Evolutionary conservation across 2,113 vertebrate genomes (phyloP), one percentile per base, ranked within the genome.

Genomic region (Bujurquina vittata): DNA sequence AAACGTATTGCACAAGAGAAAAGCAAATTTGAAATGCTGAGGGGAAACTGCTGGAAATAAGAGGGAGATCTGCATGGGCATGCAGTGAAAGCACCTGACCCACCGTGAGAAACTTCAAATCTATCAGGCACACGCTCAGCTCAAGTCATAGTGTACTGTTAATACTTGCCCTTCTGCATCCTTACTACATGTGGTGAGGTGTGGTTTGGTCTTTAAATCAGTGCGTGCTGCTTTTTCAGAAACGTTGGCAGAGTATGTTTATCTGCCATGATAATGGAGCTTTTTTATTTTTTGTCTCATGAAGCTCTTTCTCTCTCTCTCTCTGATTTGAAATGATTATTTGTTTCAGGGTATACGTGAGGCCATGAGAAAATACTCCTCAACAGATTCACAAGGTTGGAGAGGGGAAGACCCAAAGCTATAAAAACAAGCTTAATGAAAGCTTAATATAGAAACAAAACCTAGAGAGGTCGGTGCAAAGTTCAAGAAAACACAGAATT

Each of bases 361-460:
- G 86, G 81, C 91, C 92, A 89, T 94, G 91, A 93, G 93, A 95
- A 95, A 90, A 89, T 26, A 79, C 56, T 81, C 65, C 35, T 52
- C 20, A 73, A 81, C 73, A 59, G 83, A 90, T 93, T 94, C 91
- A 89, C 93, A 94, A 87, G 89, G 88, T 85, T 84, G 74, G 43
- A 79, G 81, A 80, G 75, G 81, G 83, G 74, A 86, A 63, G 75
- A 90, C 37, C 40, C 75, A 84, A 85, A 90, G 83, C 79, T 67
- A 40, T 23, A 35, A 88, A 91, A 93, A 91, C 76, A 90, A 90
- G 84, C 67, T 81, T 75, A 55, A 80, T 81, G 63, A 77, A 81
- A 80, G 69, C 89, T 84, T 81, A 83, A 87, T 87, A 86, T 87
- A 89, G 86, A 84, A 91, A 80, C 65, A 83, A 62, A 90, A 89